Percentiles rank a stretch among this genome's conserved stretches.
Evolutionary conservation across 2,888 invertebrate genomes (phyloP).

Genomic region (Coecobrya sp.): DNA sequence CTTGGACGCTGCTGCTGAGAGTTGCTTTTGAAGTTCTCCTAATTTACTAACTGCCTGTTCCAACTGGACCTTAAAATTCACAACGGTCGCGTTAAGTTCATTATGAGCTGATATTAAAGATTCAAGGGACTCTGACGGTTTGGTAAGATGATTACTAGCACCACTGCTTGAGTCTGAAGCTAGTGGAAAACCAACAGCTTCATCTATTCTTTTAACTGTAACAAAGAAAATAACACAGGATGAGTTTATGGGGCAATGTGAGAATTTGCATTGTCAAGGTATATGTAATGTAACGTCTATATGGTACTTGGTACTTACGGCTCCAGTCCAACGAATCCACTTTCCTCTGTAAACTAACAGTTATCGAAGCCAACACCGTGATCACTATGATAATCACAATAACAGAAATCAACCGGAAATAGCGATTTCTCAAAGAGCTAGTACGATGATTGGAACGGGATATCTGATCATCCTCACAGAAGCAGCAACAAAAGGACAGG

Average conservation of each 20-base stretch:
- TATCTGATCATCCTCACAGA: constrained; percentile 69
- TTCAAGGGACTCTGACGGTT: constrained; percentile 50
- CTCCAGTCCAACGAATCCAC: constrained; percentile 72
- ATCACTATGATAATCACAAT: constrained; percentile 72
- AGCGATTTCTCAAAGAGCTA: constrained; percentile 57
- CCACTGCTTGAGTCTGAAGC: constrained; percentile 25
- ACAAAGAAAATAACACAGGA: not conserved
- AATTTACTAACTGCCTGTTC: constrained; percentile 41
- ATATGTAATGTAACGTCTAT: not conserved
- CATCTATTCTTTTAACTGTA: constrained; percentile 60
- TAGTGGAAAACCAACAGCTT: constrained; percentile 65
- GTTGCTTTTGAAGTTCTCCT: constrained; percentile 65
- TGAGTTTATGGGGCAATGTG: not conserved
- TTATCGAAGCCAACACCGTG: constrained; percentile 68
- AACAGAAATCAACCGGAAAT: constrained; percentile 73
- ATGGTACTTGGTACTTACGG: constrained; percentile 29
- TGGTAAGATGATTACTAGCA: constrained; percentile 11
- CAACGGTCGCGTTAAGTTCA: constrained; percentile 55
- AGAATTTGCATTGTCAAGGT: not conserved
- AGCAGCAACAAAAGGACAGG: constrained; percentile 75
- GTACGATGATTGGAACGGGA: constrained; percentile 46
- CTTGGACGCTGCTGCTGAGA: constrained; percentile 43
- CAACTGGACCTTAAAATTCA: constrained; percentile 42
- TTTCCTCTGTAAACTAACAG: constrained; percentile 77
- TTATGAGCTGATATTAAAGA: constrained; percentile 51